phyloP scores from a whole-genome alignment of 2,113 vertebrate genomes.

The Sphyrna mokarran region DNA sequence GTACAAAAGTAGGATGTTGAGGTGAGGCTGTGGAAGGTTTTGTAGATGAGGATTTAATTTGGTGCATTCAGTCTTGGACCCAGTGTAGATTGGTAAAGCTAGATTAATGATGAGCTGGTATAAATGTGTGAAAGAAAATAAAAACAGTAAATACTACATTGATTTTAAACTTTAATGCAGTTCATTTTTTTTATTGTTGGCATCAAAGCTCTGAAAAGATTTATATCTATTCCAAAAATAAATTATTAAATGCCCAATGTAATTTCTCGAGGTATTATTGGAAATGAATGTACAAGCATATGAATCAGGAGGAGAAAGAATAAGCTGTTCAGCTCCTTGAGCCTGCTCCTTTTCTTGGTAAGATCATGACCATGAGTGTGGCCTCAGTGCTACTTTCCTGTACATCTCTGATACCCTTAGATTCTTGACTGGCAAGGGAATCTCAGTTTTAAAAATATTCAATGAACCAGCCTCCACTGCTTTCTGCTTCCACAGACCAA shows the following conservation, averaged over 20 bases:
- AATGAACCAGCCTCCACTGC: too few relatives aligned
- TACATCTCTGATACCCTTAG: too few relatives aligned
- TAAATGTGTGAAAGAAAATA: neutral
- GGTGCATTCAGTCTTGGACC: neutral
- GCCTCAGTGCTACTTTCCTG: too few relatives aligned
- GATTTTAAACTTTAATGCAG: neutral
- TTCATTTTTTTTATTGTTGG: neutral
- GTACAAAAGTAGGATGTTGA: neutral
- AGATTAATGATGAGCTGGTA: neutral
- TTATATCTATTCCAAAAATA: neutral
- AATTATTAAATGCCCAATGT: neutral
- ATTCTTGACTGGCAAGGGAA: too few relatives aligned
- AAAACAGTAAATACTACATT: neutral
- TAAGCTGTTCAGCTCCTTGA: too few relatives aligned
- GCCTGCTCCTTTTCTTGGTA: too few relatives aligned
- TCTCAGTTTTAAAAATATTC: too few relatives aligned
- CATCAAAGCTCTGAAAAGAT: neutral
- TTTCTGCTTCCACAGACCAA: too few relatives aligned
- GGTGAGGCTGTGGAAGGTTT: neutral
- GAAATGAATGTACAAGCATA: neutral
- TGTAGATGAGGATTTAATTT: neutral
- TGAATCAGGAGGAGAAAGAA: too few relatives aligned
- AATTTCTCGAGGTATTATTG: neutral
- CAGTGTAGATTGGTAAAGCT: neutral
- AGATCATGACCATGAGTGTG: too few relatives aligned